These are phyloP conservation scores for Xerus rutilus DNA, from an alignment of 2,797 vertebrate species.

Conservation along the genomic window DNA sequence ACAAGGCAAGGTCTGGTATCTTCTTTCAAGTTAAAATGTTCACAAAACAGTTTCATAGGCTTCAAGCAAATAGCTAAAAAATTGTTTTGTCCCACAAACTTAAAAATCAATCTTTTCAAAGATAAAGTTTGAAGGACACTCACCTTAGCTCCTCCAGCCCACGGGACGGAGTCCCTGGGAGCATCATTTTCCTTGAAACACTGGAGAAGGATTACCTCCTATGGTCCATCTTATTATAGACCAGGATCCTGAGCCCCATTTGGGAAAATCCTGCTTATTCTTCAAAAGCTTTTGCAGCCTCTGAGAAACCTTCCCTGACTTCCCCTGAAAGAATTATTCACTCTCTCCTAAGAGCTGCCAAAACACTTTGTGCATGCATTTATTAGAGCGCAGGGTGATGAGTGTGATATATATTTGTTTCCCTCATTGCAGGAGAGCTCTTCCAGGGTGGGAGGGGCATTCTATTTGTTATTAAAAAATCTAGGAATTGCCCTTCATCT, in stretches of 20 bases:
- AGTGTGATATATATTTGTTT: neutral
- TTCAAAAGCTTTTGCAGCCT: neutral
- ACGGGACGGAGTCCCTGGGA: neutral
- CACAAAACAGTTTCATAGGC: neutral
- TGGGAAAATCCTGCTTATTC: neutral
- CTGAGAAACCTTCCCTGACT: neutral
- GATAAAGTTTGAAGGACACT: neutral
- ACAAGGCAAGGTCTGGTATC: neutral
- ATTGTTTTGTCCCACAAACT: neutral
- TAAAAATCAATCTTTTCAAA: conserved; percentile 17
- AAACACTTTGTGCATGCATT: neutral
- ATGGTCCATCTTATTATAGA: neutral
- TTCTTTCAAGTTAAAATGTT: conserved; percentile 22
- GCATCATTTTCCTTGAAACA: neutral
- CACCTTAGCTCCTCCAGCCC: neutral
- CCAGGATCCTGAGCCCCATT: neutral
- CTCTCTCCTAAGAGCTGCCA: neutral
- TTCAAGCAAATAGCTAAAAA: neutral
- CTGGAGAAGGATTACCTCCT: neutral
- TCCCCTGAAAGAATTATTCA: neutral
- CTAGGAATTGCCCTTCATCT: neutral
- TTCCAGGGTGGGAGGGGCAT: neutral
- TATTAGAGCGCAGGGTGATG: neutral
- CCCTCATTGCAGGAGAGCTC: neutral
- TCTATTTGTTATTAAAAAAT: neutral